These are phyloP conservation scores for Ceratina japonica DNA, from an alignment of 1,140 invertebrate genomes.

Conservation along the genomic window DNA sequence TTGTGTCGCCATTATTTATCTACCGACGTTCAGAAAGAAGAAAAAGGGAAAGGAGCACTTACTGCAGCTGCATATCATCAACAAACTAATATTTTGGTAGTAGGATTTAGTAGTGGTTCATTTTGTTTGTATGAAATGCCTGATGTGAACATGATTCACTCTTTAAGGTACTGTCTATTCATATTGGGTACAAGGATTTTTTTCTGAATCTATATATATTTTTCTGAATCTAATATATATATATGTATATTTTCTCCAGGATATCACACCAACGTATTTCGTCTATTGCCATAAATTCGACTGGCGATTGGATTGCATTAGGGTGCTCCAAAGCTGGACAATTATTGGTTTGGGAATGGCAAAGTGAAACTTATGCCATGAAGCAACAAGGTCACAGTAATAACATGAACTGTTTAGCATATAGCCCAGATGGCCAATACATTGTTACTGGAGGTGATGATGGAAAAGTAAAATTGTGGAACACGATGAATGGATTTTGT, in stretches of 20 bases:
- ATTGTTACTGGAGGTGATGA: slow-evolving; percentile 97
- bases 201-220: slow-evolving; percentile 22
- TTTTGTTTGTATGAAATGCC: slow-evolving; percentile 97
- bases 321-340: slow-evolving; percentile 92
- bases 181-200: slow-evolving; percentile 16
- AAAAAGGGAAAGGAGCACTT: slow-evolving; percentile 81
- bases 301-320: slow-evolving; percentile 97
- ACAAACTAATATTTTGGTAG: slow-evolving; percentile 85
- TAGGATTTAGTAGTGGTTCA: slow-evolving; percentile 88
- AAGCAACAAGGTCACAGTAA: slow-evolving; percentile 97
- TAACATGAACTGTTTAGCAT: slow-evolving; percentile 92
- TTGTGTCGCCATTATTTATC: slow-evolving; percentile 86
- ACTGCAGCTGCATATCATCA: slow-evolving; percentile 91
- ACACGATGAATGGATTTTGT: slow-evolving; percentile 93
- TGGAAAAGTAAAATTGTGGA: slow-evolving; percentile 98
- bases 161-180: slow-evolving; percentile 83
- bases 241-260: slow-evolving; percentile 80
- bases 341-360: slow-evolving; percentile 99
- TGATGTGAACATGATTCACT: slow-evolving; percentile 94
- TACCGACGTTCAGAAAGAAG: slow-evolving; percentile 83
- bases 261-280: slow-evolving; percentile 90
- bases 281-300: slow-evolving; percentile 89
- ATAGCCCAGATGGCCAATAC: slow-evolving; percentile 94
- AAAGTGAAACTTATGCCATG: slow-evolving; percentile 98
- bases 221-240: no score